Conservation (phyloP, 2,797 vertebrate species). For the Pelodytes ibericus region DNA sequence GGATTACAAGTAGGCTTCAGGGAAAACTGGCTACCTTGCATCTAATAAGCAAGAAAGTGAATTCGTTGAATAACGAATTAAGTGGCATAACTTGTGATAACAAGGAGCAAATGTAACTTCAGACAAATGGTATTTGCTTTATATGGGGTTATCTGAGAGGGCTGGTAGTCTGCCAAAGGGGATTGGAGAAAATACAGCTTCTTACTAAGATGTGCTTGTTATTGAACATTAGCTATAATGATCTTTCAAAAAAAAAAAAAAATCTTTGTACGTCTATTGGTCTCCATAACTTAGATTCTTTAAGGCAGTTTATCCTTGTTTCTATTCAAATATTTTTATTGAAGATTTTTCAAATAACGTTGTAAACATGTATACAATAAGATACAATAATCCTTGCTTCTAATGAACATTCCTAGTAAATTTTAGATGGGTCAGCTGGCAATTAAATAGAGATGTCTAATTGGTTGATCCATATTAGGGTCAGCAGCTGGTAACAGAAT, state of each 20-base stretch:
- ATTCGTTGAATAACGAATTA: slow-evolving; percentile 82
- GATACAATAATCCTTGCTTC: slow-evolving; percentile 70
- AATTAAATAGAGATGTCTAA: slow-evolving; percentile 95
- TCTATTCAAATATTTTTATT: too few species aligned
- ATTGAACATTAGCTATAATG: slow-evolving; percentile 73
- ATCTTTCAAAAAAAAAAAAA: slow-evolving; percentile 66
- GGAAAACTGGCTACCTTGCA: slow-evolving; percentile 79
- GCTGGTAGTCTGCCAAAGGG: slow-evolving; percentile 73
- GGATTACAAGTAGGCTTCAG: slow-evolving; percentile 82
- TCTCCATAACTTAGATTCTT: slow-evolving; percentile 66
- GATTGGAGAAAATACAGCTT: slow-evolving; percentile 65
- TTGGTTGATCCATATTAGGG: slow-evolving; percentile 91
- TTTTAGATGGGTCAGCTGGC: slow-evolving; percentile 77
- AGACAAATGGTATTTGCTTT: slow-evolving; percentile 77
- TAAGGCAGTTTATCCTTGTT: slow-evolving; percentile 66
- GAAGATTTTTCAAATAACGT: too few species aligned
- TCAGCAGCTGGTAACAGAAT: slow-evolving; percentile 85
- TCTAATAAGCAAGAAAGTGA: slow-evolving; percentile 84
- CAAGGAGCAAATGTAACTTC: slow-evolving; percentile 81
- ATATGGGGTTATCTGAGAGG: slow-evolving; percentile 74
- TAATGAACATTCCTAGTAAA: slow-evolving; percentile 73
- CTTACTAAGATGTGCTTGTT: slow-evolving; percentile 78
- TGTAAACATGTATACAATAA: too few species aligned
- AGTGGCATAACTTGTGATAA: slow-evolving; percentile 80
- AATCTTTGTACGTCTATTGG: slow-evolving; percentile 68